A percentile compares a stretch with the other conserved stretches of the same genome.
Evolutionary conservation across 2,888 invertebrate genomes (phyloP).

Genomic region (Malacosoma neustria): DNA sequence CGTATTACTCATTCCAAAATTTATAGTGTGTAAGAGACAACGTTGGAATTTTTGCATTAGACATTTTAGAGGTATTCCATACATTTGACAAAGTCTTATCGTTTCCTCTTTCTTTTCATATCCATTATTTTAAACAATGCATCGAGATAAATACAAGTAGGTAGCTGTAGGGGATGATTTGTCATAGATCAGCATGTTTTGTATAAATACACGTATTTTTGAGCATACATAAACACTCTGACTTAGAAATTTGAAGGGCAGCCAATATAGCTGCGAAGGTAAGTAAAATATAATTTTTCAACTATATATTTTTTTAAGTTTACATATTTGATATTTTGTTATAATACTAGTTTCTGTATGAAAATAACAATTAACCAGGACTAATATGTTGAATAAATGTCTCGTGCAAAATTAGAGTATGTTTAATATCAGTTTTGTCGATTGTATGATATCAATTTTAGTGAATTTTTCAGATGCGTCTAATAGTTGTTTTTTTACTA

Average conservation of each 20-base stretch:
- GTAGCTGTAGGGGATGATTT: slow-evolving; percentile 30
- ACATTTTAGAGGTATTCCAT: no score
- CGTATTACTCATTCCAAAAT: no score
- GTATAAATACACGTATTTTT: slow-evolving; percentile 40
- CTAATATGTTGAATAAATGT: no score
- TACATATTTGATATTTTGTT: no score
- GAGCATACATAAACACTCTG: slow-evolving; percentile 27
- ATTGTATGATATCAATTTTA: no score
- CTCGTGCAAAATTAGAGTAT: no score
- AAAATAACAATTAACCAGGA: no score
- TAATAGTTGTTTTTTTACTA: slow-evolving; percentile 21
- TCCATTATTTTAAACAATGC: slow-evolving; percentile 49
- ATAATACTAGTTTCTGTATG: no score
- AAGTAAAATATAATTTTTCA: slow-evolving; percentile 15
- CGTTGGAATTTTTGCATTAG: no score
- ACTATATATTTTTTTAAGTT: neutral
- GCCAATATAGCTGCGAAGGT: slow-evolving; percentile 22
- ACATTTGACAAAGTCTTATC: slow-evolving; percentile 46
- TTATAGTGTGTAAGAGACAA: no score
- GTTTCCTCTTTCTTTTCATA: slow-evolving; percentile 6
- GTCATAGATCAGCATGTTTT: slow-evolving; percentile 10
- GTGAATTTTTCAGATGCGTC: slow-evolving; percentile 57
- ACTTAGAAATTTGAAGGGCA: slow-evolving; percentile 13
- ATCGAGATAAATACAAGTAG: slow-evolving; percentile 42
- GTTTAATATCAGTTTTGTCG: no score